Conservation (phyloP, 2,888 invertebrate species). For the Callyntrura guangdongensis region DNA sequence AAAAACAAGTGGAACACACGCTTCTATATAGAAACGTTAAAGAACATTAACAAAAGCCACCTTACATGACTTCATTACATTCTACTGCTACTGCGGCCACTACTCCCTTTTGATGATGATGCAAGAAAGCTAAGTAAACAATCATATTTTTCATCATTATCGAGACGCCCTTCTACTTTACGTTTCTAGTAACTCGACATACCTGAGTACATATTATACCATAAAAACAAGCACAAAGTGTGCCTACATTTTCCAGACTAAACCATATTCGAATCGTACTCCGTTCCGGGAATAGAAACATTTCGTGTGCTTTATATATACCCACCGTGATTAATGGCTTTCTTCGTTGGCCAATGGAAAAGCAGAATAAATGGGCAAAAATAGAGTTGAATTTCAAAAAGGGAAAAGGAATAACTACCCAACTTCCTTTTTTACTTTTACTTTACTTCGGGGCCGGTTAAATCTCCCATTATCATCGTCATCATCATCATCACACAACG, state of each 20-base stretch:
- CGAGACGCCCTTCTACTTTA: background rate
- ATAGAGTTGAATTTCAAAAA: slow-evolving; percentile 24
- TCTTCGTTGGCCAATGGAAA: background rate
- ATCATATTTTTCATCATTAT: slow-evolving; percentile 25
- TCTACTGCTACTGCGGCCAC: background rate
- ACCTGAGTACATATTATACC: no score
- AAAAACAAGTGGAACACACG: background rate
- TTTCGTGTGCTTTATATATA: background rate
- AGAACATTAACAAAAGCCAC: slow-evolving; percentile 5
- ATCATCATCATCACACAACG: no score
- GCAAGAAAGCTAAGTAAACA: slow-evolving; percentile 23
- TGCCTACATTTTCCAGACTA: background rate
- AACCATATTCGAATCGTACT: background rate
- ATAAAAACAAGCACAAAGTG: no score
- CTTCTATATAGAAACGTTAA: background rate
- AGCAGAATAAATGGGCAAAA: background rate
- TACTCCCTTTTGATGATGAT: background rate
- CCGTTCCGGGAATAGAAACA: background rate
- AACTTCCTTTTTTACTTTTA: background rate
- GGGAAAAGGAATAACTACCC: background rate
- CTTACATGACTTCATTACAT: no score
- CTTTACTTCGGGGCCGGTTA: no score
- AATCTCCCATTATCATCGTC: no score
- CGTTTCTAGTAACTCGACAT: background rate
- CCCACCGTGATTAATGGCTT: slow-evolving; percentile 20